A percentile compares a stretch with the other conserved stretches of the same genome.
These are phyloP conservation scores for Pocillopora meandrina DNA, from an alignment of 92 coral and sea anemone genomes.

Conservation along the genomic window DNA sequence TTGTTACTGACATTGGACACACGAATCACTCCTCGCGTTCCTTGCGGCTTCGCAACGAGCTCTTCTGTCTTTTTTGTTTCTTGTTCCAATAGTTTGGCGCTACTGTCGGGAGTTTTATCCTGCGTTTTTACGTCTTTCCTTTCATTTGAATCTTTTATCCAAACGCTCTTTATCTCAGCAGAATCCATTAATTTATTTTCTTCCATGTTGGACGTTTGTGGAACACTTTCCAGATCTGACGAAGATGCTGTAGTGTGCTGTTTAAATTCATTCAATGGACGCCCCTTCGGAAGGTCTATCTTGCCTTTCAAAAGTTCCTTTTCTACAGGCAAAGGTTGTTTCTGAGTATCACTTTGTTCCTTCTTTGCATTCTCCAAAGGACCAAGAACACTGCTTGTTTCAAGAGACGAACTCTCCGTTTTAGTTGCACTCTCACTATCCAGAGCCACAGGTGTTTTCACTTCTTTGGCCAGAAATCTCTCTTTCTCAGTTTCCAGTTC, in stretches of 20 bases:
- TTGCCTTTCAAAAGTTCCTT: conserved; percentile 11
- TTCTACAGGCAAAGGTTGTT: neutral
- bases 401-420: neutral
- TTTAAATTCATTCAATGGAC: neutral
- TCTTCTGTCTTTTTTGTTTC: conserved; percentile 27
- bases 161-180: neutral
- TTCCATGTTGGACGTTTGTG: neutral
- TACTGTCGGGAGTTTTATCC: conserved; percentile 16
- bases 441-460: conserved; percentile 9
- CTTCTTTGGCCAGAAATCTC: conserved; percentile 9
- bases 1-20: conserved; percentile 35
- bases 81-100: neutral
- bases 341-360: conserved; percentile 3
- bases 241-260: neutral
- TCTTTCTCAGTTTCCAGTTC: conserved; percentile 25
- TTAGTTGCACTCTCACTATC: conserved; percentile 2
- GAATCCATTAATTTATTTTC: neutral
- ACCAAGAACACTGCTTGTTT: neutral
- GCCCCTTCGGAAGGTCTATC: conserved; percentile 19
- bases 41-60: neutral
- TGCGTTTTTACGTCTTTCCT: conserved; percentile 13
- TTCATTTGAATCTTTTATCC: neutral
- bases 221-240: neutral
- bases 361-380: conserved; percentile 10
- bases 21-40: conserved; percentile 26